Conservation (phyloP, 2,797 vertebrate species). For the Acrocephalus scirpaceus region DNA sequence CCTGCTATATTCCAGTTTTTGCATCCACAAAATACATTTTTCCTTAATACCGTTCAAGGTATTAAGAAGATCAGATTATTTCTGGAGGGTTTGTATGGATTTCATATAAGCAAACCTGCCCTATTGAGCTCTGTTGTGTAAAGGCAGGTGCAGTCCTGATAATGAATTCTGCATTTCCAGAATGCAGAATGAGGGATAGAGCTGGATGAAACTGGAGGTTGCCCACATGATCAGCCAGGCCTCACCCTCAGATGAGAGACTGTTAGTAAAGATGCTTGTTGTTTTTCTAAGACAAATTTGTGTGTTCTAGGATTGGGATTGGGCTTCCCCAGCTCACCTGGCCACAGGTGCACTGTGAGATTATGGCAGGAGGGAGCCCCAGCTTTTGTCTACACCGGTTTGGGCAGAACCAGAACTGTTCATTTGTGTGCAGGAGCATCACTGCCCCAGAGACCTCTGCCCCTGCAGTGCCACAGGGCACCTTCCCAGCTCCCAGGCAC, state of each 20-base stretch:
- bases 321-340: background rate
- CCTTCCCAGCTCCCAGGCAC: background rate
- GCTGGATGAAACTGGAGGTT: background rate
- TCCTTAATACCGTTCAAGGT: background rate
- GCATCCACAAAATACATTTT: background rate
- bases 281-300: background rate
- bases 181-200: background rate
- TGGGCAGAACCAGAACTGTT: background rate
- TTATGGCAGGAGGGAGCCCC: background rate
- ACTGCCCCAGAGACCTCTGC: background rate
- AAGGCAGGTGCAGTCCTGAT: background rate
- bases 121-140: background rate
- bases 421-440: background rate
- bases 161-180: background rate
- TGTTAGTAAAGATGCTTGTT: fast-evolving
- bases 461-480: background rate
- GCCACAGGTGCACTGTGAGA: fast-evolving
- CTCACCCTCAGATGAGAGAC: background rate
- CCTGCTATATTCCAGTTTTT: background rate
- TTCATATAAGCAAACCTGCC: background rate
- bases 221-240: background rate
- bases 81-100: background rate
- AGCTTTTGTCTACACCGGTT: background rate
- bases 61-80: background rate
- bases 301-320: background rate